Base-by-base conservation (phyloP, 2,888 invertebrate species). In the Morpho achilles region DNA sequence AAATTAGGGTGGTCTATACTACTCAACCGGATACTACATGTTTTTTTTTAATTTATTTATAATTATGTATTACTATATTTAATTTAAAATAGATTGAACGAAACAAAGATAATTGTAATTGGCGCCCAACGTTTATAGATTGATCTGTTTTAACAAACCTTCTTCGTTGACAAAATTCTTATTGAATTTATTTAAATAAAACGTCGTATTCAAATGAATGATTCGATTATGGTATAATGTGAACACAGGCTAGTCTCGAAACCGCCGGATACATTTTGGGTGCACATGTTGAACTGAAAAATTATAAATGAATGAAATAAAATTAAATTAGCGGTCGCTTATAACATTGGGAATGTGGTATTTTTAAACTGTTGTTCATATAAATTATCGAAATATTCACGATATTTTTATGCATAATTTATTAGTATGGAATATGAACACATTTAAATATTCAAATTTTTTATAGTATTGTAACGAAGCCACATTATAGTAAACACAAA, bases 181-280 rank as follows among this genome's bases (percentile, higher is more conserved):
- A 32, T 32, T 32, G 4, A 32, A 5, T 32, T 32, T 32, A 5
- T 32, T 32, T 32, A 32, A 32, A 32, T 32, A 32, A 5, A 32
- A 32, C 4, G 1, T 5, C 32, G 32, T 5, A 32, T 32, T 32
- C 4, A 32, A 32, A 32, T n/a, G 10, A 43, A 7, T 52, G 45
- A 45, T 16, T 52, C 52, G 45, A 9, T 62, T 65, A 68, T 59
- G 65, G 63, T 60, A 64, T 62, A 41, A 55, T 56, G 40, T 56
- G 53, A 58, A 48, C 53, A 53, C 50, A 52, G 54, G 49, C 60
- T 60, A 58, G 56, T 60, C 60, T 53, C 58, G 53, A 63, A 65
- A 63, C 64, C 64, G 59, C 65, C 60, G 61, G 8, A 22, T 56
- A 50, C 60, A 63, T 59, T 58, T 61, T 42, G 58, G 60, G 54